phyloP scores from a whole-genome alignment of 35 echinoderm and acorn worm species.

The Apostichopus parvimensis region DNA sequence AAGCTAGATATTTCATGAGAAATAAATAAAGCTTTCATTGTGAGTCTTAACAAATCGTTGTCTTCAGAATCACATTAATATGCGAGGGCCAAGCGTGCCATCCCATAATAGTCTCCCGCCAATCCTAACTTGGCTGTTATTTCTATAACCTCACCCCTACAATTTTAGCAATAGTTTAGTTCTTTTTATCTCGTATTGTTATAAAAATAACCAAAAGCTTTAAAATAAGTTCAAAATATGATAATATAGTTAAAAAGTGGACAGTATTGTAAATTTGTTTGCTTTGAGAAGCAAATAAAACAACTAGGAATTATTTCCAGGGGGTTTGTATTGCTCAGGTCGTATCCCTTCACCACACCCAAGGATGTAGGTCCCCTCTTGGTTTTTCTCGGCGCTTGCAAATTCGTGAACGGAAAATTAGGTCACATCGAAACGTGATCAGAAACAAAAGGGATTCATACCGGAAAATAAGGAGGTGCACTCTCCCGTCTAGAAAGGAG shows the following conservation, averaged over 20 bases:
- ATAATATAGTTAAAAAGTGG: background rate
- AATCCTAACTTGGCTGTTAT: constrained; percentile 63
- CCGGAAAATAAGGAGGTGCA: constrained; percentile 57
- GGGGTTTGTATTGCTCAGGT: constrained; percentile 59
- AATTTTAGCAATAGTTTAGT: background rate
- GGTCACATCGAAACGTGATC: constrained; percentile 68
- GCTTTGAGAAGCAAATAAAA: background rate
- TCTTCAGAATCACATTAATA: constrained; percentile 58
- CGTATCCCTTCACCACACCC: constrained; percentile 96
- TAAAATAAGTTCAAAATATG: background rate
- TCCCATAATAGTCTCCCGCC: constrained; percentile 66
- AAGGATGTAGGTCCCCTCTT: constrained; percentile 94
- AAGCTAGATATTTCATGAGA: background rate
- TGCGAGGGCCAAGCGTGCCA: constrained; percentile 61
- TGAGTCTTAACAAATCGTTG: constrained; percentile 14
- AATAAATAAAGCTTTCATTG: background rate
- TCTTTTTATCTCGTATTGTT: background rate
- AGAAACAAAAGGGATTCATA: constrained; percentile 57
- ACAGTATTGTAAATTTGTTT: background rate
- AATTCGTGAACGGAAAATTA: constrained; percentile 86
- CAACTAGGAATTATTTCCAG: constrained; percentile 38
- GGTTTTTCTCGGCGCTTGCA: constrained; percentile 72
- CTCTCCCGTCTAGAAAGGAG: constrained; percentile 27
- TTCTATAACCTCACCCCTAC: background rate
- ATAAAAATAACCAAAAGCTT: background rate